These are phyloP conservation scores for Thereva unica DNA, from an alignment of 2,888 invertebrate species.

Conservation along the genomic window DNA sequence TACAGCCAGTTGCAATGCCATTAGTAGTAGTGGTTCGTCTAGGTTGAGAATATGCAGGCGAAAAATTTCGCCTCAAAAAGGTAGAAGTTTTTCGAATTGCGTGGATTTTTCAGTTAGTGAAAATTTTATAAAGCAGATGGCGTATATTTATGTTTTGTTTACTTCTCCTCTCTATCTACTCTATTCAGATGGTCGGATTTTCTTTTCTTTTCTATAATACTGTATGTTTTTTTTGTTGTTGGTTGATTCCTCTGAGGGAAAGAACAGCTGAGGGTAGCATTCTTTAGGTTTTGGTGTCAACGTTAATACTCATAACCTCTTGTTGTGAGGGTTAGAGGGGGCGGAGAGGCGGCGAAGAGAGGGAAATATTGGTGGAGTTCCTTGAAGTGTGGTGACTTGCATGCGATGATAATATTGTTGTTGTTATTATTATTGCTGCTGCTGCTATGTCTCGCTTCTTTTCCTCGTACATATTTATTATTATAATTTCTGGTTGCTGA, in stretches of 20 bases:
- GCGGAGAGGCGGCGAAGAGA: no score
- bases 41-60: constrained; percentile 6
- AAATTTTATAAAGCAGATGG: constrained; percentile 48
- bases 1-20: not conserved
- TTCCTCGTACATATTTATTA: no score
- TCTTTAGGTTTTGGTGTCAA: not conserved
- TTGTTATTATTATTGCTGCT: no score
- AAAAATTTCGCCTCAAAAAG: constrained; percentile 36
- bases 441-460: no score
- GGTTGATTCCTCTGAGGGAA: constrained; percentile 3
- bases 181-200: constrained; percentile 2
- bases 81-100: constrained; percentile 40
- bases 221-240: not conserved
- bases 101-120: constrained; percentile 42
- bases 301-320: not conserved
- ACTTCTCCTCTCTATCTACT: constrained; percentile 25
- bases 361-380: no score
- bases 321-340: no score
- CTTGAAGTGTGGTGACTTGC: no score
- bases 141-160: constrained; percentile 40
- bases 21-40: constrained; percentile 21
- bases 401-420: no score
- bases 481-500: no score
- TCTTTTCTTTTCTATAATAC: constrained; percentile 7
- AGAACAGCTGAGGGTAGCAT: constrained; percentile 18